Base-by-base conservation (phyloP, 2,797 vertebrate species). In the Centroberyx gerrardi region DNA sequence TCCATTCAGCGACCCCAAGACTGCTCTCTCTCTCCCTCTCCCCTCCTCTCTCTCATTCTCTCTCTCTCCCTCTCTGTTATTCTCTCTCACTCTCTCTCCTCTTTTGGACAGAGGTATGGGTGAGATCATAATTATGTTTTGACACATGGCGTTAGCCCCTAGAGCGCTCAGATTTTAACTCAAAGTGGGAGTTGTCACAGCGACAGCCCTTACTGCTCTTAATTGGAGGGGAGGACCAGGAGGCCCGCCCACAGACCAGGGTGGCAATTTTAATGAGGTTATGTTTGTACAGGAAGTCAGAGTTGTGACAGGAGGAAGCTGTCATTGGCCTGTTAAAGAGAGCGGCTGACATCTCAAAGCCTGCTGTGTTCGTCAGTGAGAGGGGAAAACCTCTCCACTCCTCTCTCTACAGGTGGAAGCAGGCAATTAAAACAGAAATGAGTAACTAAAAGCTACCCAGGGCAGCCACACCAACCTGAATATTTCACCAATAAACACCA, bases 181-280 rank as follows among this genome's bases (percentile, higher is more conserved):
- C 92, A 94, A 94, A 94, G 92, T 91, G 90, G 92, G 92, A 93
- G 87, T 93, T 89, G 93, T 94, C 93, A 92, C 82, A 76, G 87
- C 92, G 89, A 94, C 94, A 94, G 90, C 90, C 90, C 90, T 88
- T 91, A 92, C 91, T 88, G 83, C 85, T 92, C 90, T 91, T 95
- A 94, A 95, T 95, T 94, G 93, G 94, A 93, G 92, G 88, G 93
- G 90, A 92, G 93, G 92, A 90, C 87, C 88, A 79, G 84, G 85
- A 94, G 93, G 87, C 90, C 93, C 87, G 85, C 91, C 93, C 92
- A 93, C 90, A 91, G 92, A 93, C 88, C 82, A 72, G 83, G 84
- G 87, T 92, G 92, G 89, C 88, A 87, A 81, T 93, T 92, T 93
- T 95, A 95, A 95, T 94, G 94, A 95, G 94, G 91, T 93, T 92